Evolutionary conservation across 1,140 invertebrate genomes (phyloP).

Genomic region (Pinna nobilis): DNA sequence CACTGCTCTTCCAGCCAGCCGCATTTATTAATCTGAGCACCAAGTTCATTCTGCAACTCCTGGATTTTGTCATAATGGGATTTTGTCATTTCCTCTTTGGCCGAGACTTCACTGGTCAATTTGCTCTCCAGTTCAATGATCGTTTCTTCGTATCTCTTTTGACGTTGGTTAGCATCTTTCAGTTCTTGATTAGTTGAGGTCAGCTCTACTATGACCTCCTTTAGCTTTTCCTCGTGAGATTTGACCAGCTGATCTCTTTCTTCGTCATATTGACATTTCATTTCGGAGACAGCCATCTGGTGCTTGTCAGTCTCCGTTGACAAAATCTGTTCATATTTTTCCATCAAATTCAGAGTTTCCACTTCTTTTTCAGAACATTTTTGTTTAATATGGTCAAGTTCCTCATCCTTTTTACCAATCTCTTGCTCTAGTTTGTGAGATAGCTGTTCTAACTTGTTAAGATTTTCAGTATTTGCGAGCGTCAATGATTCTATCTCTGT

Average conservation of each 20-base stretch:
- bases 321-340: constrained; percentile 5
- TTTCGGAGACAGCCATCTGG: not conserved
- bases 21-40: not conserved
- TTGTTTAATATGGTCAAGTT: constrained; percentile 19
- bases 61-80: constrained; percentile 12
- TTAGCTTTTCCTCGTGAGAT: constrained; percentile 16
- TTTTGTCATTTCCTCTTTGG: constrained; percentile 16
- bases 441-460: not conserved
- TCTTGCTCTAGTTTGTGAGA: not conserved
- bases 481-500: not conserved
- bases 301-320: constrained; percentile 1
- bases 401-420: not conserved
- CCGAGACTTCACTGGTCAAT: constrained; percentile 5
- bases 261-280: constrained; percentile 10
- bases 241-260: constrained; percentile 15
- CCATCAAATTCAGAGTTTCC: constrained; percentile 4
- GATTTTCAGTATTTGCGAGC: constrained; percentile 9
- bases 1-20: constrained; percentile 5
- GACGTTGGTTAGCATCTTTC: constrained; percentile 3
- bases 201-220: constrained; percentile 14
- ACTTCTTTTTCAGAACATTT: constrained; percentile 12
- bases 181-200: constrained; percentile 16
- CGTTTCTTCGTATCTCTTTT: constrained; percentile 1
- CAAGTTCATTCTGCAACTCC: constrained; percentile 27
- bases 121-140: constrained; percentile 13